A percentile compares a stretch with the other conserved stretches of the same genome.
Evolutionary conservation across 2,113 vertebrate species (phyloP).

Genomic region (Sclerurus mexicanus): DNA sequence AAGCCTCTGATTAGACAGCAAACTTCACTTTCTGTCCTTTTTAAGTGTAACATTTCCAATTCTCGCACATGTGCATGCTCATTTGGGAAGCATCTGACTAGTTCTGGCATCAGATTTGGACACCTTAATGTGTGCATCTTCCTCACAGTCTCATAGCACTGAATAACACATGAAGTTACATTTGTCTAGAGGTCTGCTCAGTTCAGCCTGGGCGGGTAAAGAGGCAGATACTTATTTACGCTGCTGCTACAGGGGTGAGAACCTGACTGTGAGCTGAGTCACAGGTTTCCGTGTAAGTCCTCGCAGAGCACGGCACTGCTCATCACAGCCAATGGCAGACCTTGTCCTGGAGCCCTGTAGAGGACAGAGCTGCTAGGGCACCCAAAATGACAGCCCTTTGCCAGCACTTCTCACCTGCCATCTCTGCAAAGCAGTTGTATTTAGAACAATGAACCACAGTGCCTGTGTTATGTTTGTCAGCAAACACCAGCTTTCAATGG

Average conservation of each 20-base stretch:
- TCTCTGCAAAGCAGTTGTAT: not conserved
- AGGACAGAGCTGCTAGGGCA: not conserved
- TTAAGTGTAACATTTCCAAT: constrained; percentile 45
- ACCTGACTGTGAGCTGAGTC: not conserved
- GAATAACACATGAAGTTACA: constrained; percentile 45
- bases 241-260: not conserved
- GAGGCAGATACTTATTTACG: not conserved
- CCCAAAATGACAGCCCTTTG: not conserved
- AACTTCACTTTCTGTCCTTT: constrained; percentile 58
- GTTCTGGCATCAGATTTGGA: constrained; percentile 47
- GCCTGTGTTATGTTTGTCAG: not conserved
- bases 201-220: not conserved
- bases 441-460: not conserved
- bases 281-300: not conserved
- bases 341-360: not conserved
- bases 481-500: not conserved
- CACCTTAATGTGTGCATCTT: constrained; percentile 47
- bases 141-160: constrained; percentile 30
- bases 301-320: fast-evolving
- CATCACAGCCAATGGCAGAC: fast-evolving
- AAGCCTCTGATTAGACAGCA: constrained; percentile 31
- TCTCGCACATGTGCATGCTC: constrained; percentile 51
- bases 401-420: not conserved
- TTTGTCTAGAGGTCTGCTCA: constrained; percentile 35
- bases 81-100: constrained; percentile 59